Evolutionary conservation across 2,888 invertebrate genomes (phyloP).

Genomic region (Bombylius discolor): DNA sequence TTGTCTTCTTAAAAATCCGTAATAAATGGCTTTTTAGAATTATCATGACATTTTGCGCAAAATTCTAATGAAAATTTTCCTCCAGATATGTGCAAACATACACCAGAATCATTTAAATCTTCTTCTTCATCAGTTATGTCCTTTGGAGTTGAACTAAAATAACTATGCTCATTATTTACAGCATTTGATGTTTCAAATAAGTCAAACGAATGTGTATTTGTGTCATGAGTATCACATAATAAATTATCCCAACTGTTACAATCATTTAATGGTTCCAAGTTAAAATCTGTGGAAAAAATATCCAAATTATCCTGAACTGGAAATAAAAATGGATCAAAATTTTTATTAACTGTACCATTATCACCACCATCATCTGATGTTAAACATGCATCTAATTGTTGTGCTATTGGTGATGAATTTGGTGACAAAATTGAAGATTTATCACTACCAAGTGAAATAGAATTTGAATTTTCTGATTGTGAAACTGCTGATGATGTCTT

Average conservation of each 20-base stretch:
- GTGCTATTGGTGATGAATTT: background rate
- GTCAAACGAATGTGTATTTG: too few relatives aligned
- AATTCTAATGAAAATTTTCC: constrained; percentile 44
- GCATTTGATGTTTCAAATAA: too few relatives aligned
- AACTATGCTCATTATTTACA: constrained; percentile 17
- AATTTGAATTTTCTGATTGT: background rate
- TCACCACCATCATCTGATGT: constrained; percentile 2
- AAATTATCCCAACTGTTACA: constrained; percentile 18
- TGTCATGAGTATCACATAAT: background rate
- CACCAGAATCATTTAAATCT: constrained; percentile 36
- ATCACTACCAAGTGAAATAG: too few relatives aligned
- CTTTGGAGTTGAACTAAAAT: constrained; percentile 10
- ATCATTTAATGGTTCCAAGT: constrained; percentile 12
- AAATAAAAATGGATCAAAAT: constrained; percentile 12
- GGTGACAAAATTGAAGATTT: too few relatives aligned
- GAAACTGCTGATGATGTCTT: background rate
- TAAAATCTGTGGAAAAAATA: constrained; percentile 26
- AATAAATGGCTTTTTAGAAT: constrained; percentile 26
- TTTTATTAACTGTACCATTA: constrained; percentile 15
- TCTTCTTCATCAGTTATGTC: background rate
- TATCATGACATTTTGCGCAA: constrained; percentile 43
- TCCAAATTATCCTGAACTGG: constrained; percentile 16
- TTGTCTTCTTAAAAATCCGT: constrained; percentile 21
- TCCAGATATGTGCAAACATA: constrained; percentile 43
- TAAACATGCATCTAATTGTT: background rate